These are phyloP conservation scores for Novumbra hubbsi DNA, from an alignment of 2,797 vertebrate genomes.

Conservation along the genomic window DNA sequence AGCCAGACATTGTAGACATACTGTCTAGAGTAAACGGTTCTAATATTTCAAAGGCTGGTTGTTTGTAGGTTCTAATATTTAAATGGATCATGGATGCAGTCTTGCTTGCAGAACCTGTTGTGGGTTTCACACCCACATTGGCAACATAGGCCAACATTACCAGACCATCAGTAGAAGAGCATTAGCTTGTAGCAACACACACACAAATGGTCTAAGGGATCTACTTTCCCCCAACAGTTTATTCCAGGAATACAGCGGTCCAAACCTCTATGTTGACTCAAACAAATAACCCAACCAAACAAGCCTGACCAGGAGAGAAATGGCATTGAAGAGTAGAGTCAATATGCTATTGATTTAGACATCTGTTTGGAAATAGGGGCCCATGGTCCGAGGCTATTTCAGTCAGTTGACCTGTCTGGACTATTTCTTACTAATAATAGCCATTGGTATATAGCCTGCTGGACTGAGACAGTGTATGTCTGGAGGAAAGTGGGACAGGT, in stretches of 20 bases:
- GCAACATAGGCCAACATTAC: too few species aligned
- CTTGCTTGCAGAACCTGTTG: too few species aligned
- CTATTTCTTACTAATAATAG: constrained; percentile 41
- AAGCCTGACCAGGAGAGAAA: not conserved
- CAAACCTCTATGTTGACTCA: not conserved
- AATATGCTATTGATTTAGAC: constrained; percentile 23
- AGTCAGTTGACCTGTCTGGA: constrained; percentile 19
- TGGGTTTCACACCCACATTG: too few species aligned
- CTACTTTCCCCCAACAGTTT: not conserved
- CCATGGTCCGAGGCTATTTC: constrained; percentile 32
- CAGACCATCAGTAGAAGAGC: too few species aligned
- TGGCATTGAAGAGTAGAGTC: not conserved
- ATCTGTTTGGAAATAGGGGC: constrained; percentile 16
- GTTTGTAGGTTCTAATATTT: too few species aligned
- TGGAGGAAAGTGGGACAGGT: not conserved
- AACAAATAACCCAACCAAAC: not conserved
- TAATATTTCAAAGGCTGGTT: too few species aligned
- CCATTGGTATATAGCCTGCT: constrained; percentile 17
- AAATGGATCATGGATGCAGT: too few species aligned
- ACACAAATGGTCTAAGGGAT: too few species aligned
- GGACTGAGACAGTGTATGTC: constrained; percentile 6
- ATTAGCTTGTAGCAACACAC: too few species aligned
- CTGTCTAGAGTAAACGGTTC: too few species aligned
- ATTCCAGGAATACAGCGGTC: not conserved
- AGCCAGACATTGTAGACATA: too few species aligned